Evolutionary conservation across 2,113 vertebrate genomes (phyloP), one percentile per base, ranked within the genome.

Genomic region (Rhinolophus sinicus): DNA sequence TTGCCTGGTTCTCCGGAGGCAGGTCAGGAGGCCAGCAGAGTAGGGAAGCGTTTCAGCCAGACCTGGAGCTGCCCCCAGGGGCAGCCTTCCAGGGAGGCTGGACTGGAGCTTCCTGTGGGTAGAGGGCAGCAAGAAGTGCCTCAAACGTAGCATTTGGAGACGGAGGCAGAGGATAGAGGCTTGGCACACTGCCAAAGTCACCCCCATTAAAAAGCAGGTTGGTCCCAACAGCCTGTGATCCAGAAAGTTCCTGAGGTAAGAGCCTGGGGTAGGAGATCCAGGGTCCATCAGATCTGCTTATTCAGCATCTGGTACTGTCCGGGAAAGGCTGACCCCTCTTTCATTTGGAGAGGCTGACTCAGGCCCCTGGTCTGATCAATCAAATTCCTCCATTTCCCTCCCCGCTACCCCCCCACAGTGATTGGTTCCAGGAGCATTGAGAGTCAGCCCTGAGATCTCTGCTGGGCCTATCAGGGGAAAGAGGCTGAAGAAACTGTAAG

Each of bases 11-110:
- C 76, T 38, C 64, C 5, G 58, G 47, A 50, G 18, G 52, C 40
- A 92, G 84, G 96, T 76, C 72, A 67, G 52, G 82, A 93, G 88
- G 93, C 54, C 78, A 88, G 81, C 13, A 6, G 13, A 40, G 76
- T 4, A 24, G 54, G 50, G 64, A 78, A 67, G 58, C 35, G 69
- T 16, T 8, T 83, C 4, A 8, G 52, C 19, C 64, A 76, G 95
- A 35, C 73, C 56, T 54, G 58, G 35, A 44, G n/a, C 38, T 16
- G 3, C 72, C 88, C 72, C 67, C 64, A 47, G 40, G 0, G 16
- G 52, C 58, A 21, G 50, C 22, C 22, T 26, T 67, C 73, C 82
- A 40, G 54, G 40, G 47, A 44, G 30, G 54, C 54, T 73, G 54
- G 50, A 11, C 47, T n/a, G 72, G 70, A 44, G 54, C 78, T 67